These are phyloP conservation scores for Eriosoma lanigerum DNA, from an alignment of 1,140 invertebrate species.

Conservation along the genomic window DNA sequence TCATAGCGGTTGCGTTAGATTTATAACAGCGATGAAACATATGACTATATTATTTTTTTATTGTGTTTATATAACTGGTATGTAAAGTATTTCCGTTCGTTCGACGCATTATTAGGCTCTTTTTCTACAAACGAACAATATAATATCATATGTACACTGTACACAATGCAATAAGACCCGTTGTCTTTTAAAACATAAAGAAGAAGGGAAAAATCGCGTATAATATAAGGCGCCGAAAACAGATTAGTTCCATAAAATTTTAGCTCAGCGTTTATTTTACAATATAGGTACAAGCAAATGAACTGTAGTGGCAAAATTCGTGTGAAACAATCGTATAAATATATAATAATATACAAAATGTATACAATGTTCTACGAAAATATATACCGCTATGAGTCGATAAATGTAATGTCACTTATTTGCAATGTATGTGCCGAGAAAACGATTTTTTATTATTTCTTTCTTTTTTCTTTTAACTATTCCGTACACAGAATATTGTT, in stretches of 20 bases:
- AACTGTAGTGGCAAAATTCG: slow-evolving; percentile 6
- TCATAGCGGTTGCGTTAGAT: too few species aligned
- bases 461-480: background rate
- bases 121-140: background rate
- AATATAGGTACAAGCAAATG: background rate
- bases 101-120: background rate
- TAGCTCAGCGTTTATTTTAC: slow-evolving; percentile 9
- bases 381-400: slow-evolving; percentile 16
- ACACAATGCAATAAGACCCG: slow-evolving; percentile 12
- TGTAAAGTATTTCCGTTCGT: background rate
- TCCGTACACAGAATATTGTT: background rate
- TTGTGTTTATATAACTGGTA: background rate
- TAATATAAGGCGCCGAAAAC: background rate
- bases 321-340: slow-evolving; percentile 33
- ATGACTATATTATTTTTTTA: background rate
- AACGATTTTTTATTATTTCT: background rate
- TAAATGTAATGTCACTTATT: slow-evolving; percentile 20
- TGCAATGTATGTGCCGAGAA: background rate
- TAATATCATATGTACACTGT: background rate
- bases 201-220: background rate
- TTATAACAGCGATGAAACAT: too few species aligned
- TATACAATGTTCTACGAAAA: background rate
- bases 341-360: background rate
- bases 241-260: slow-evolving; percentile 44
- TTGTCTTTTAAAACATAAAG: slow-evolving; percentile 22